Percentiles rank a stretch among this genome's conserved stretches.
These are phyloP conservation scores for Achlya flavicornis DNA, from an alignment of 2,888 invertebrate species.

Conservation along the genomic window DNA sequence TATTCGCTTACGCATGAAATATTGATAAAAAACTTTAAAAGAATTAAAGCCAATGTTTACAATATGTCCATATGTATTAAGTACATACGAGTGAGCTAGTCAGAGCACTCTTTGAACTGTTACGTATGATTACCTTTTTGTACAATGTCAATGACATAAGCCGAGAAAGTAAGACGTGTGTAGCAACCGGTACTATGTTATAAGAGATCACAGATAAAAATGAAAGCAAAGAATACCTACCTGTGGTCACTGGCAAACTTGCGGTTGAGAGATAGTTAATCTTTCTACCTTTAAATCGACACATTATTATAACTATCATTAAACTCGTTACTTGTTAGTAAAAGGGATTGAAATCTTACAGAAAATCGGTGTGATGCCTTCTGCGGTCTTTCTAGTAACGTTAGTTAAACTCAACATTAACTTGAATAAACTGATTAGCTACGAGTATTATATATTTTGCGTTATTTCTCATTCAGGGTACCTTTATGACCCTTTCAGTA, in stretches of 20 bases:
- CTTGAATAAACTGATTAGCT: no score
- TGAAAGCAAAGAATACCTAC: slow-evolving; percentile 46
- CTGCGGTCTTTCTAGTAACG: not conserved
- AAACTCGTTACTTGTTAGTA: not conserved
- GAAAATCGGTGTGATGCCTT: not conserved
- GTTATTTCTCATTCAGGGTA: not conserved
- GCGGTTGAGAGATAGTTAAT: slow-evolving; percentile 24
- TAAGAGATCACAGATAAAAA: slow-evolving; percentile 62
- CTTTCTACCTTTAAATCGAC: slow-evolving; percentile 26
- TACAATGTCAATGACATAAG: slow-evolving; percentile 64
- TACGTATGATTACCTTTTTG: slow-evolving; percentile 25
- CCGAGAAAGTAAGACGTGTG: slow-evolving; percentile 59
- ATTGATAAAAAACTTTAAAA: not conserved
- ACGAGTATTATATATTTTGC: no score
- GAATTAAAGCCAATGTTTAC: not conserved
- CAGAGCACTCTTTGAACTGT: slow-evolving; percentile 8
- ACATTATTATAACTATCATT: slow-evolving; percentile 4
- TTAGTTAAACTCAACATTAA: no score
- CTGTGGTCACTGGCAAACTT: slow-evolving; percentile 43
- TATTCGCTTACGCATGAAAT: no score
- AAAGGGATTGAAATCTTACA: not conserved
- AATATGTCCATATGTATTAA: not conserved
- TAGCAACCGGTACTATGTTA: slow-evolving; percentile 50
- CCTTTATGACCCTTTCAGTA: not conserved
- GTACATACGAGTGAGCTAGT: not conserved